A percentile compares a stretch with the other conserved stretches of the same genome.
phyloP scores from a whole-genome alignment of 2,797 vertebrate genomes.

The Carduelis carduelis region DNA sequence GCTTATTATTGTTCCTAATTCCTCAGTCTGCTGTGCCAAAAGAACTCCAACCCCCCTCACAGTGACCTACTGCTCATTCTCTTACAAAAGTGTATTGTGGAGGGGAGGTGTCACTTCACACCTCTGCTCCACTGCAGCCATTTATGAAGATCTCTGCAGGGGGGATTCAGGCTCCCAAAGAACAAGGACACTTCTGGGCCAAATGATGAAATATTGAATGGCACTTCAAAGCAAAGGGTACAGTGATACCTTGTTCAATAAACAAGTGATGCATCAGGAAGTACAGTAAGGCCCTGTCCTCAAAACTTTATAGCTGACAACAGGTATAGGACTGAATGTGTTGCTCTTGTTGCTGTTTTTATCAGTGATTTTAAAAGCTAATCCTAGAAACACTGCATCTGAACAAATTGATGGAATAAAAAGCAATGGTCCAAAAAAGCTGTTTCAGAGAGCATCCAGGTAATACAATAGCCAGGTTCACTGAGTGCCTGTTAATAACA shows the following conservation, averaged over 20 bases:
- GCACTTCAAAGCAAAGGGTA: neutral
- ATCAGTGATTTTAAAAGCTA: neutral
- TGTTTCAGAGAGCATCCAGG: neutral
- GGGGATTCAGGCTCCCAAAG: neutral
- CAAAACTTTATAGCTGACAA: neutral
- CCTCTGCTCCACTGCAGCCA: neutral
- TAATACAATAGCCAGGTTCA: neutral
- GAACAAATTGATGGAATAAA: neutral
- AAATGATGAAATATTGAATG: neutral
- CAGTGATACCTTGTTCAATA: neutral
- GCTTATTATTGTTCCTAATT: constrained; percentile 39
- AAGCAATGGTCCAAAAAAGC: neutral
- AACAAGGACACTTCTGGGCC: neutral
- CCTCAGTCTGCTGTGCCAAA: constrained; percentile 13
- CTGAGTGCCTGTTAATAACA: neutral
- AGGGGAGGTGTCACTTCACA: neutral
- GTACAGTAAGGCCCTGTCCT: neutral
- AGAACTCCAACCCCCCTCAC: neutral
- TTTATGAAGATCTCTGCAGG: neutral
- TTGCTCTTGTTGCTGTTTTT: neutral
- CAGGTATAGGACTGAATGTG: neutral
- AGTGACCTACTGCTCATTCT: neutral
- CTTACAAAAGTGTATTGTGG: neutral
- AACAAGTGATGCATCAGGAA: neutral
- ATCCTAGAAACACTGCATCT: neutral